A percentile compares a stretch with the other conserved stretches of the same genome.
Conservation (phyloP, 2,888 invertebrate genomes). For the Helleia helle region DNA sequence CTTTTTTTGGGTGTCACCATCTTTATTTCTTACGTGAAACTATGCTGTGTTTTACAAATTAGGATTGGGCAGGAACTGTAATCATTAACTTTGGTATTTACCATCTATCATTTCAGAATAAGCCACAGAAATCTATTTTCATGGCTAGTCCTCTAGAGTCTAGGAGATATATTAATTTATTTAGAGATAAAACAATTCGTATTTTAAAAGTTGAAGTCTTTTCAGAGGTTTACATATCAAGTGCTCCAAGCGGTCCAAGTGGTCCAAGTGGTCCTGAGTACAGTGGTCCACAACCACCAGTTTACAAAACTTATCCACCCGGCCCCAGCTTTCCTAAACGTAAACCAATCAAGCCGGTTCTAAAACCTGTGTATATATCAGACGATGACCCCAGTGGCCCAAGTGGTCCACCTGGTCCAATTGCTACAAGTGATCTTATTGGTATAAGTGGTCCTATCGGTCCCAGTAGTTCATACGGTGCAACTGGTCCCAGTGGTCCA, state of each 20-base stretch:
- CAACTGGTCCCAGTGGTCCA: slow-evolving; percentile 4
- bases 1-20: too few species aligned
- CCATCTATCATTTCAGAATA: too few species aligned
- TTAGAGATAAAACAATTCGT: too few species aligned
- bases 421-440: slow-evolving; percentile 10
- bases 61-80: too few species aligned
- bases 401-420: slow-evolving; percentile 12
- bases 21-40: too few species aligned
- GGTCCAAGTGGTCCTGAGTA: slow-evolving; percentile 29
- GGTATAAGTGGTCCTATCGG: slow-evolving; percentile 5
- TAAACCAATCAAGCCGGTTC: slow-evolving; percentile 22
- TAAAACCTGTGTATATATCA: slow-evolving; percentile 27
- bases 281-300: slow-evolving; percentile 18
- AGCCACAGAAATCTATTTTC: too few species aligned
- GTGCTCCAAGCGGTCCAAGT: slow-evolving; percentile 30
- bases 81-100: too few species aligned
- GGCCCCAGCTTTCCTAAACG: slow-evolving; percentile 21
- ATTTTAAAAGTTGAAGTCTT: too few species aligned
- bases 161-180: too few species aligned
- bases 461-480: neutral
- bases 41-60: too few species aligned
- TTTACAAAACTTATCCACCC: slow-evolving; percentile 18
- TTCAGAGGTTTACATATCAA: slow-evolving; percentile 36
- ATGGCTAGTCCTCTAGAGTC: too few species aligned
- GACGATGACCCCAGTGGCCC: slow-evolving; percentile 14